These are phyloP conservation scores for Montipora cactus DNA, from an alignment of 64 coral and sea anemone genomes.

Conservation along the genomic window DNA sequence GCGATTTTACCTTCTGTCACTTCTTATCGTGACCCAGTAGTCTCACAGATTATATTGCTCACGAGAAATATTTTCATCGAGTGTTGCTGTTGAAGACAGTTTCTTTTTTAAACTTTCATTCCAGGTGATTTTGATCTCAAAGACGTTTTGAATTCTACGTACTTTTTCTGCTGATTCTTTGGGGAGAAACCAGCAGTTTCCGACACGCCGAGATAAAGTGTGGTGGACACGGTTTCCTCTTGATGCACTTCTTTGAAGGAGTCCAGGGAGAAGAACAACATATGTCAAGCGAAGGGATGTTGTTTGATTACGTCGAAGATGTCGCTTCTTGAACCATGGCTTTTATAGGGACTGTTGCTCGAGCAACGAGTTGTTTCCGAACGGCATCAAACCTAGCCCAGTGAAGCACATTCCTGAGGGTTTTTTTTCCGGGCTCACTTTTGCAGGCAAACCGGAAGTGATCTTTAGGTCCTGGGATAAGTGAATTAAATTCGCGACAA, in stretches of 20 bases:
- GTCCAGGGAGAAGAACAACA: too few species aligned
- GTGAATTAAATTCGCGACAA: neutral
- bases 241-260: too few species aligned
- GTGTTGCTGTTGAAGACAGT: neutral
- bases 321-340: too few species aligned
- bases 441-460: neutral
- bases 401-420: too few species aligned
- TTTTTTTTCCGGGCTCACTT: neutral
- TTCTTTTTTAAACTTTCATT: constrained; percentile 7
- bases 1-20: too few species aligned
- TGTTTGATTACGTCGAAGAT: too few species aligned
- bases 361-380: too few species aligned
- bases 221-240: neutral
- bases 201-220: neutral
- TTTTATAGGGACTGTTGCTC: too few species aligned
- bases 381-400: too few species aligned
- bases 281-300: too few species aligned
- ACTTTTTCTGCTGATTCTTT: constrained; percentile 71
- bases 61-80: neutral
- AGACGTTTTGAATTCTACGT: constrained; percentile 77
- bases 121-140: constrained; percentile 77
- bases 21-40: too few species aligned
- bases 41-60: too few species aligned
- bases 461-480: neutral
- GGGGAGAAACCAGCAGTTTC: neutral